Base-by-base conservation (phyloP, 2,797 vertebrate genomes). In the Xyrichtys novacula region DNA sequence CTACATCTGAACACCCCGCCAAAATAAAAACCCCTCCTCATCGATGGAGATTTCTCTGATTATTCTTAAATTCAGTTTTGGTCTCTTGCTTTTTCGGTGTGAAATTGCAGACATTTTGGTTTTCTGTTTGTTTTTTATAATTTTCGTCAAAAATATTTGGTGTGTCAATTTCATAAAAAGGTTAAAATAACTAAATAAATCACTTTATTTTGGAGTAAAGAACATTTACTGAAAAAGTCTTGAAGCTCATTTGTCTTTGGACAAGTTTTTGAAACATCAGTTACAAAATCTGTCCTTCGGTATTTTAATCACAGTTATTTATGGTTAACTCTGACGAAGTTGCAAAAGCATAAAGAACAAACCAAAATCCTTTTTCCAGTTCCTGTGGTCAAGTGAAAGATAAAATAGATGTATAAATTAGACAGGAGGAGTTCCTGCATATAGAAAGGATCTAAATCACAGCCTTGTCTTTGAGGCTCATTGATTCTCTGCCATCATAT, bases 401-500 rank as follows among this genome's bases (percentile, higher is more conserved):
- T 60, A 52, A 58, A 28, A 76, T 9, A 49, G 65, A 72, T 34
- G 65, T 42, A 49, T 72, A 36, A 47, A 25, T 71, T 53, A 38
- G 67, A 81, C 80, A 65, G 55, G 55, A 38, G 47, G 76, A 63
- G 67, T 84, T 80, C 69, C 61, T 53, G 48, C 43, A 23, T 55
- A 69, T 62, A 58, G 56, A 71, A 67, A 84, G 78, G 76, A 83
- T 86, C 86, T 76, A 88, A 80, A 87, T 86, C 69, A 78, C 62
- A 82, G 83, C 74, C 80, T 65, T 86, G 75, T 85, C 86, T 80
- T 80, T 87, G 80, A 84, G 77, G 70, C 57, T 54, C 68, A 89
- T 86, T 88, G 88, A 91, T 91, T 90, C 77, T 65, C 83, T 87
- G 88, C 87, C 88, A 80, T 89, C 76, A 82, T 79, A 88, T 87